These are phyloP conservation scores for Cyaniris semiargus DNA, from an alignment of 2,888 invertebrate genomes.

Conservation along the genomic window DNA sequence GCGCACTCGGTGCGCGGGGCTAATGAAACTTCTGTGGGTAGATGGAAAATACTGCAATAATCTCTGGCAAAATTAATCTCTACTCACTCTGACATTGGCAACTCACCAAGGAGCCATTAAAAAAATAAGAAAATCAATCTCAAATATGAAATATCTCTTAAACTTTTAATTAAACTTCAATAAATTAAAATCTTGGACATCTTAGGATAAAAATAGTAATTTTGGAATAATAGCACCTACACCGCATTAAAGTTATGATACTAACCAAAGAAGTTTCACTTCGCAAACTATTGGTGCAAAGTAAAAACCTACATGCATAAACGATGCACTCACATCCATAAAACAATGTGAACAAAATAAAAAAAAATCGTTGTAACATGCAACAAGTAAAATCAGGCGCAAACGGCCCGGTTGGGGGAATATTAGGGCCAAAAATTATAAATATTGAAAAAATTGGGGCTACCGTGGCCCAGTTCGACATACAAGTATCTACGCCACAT, in stretches of 20 bases:
- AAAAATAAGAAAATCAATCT: neutral
- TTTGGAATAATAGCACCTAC: neutral
- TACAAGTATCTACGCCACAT: conserved; percentile 24
- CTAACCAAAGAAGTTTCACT: conserved; percentile 31
- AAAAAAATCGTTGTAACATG: conserved; percentile 61
- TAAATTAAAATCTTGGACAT: neutral
- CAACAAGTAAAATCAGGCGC: conserved; percentile 41
- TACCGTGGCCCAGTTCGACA: conserved; percentile 15
- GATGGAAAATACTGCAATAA: conserved; percentile 39
- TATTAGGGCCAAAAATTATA: neutral
- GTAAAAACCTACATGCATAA: conserved; percentile 49
- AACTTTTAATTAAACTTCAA: neutral
- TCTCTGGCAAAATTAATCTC: neutral
- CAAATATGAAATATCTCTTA: neutral
- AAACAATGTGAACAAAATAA: conserved; percentile 58
- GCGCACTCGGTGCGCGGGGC: conserved; percentile 41
- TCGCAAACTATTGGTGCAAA: conserved; percentile 22
- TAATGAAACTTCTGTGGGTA: conserved; percentile 42
- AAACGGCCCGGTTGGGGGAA: neutral
- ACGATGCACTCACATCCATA: conserved; percentile 67
- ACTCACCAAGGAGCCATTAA: neutral
- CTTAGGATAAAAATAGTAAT: neutral
- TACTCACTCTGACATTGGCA: neutral
- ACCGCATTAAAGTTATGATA: neutral
- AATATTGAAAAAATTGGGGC: conserved; percentile 1